These are phyloP conservation scores for Hemithea aestivaria DNA, from an alignment of 2,888 invertebrate species.

Conservation along the genomic window DNA sequence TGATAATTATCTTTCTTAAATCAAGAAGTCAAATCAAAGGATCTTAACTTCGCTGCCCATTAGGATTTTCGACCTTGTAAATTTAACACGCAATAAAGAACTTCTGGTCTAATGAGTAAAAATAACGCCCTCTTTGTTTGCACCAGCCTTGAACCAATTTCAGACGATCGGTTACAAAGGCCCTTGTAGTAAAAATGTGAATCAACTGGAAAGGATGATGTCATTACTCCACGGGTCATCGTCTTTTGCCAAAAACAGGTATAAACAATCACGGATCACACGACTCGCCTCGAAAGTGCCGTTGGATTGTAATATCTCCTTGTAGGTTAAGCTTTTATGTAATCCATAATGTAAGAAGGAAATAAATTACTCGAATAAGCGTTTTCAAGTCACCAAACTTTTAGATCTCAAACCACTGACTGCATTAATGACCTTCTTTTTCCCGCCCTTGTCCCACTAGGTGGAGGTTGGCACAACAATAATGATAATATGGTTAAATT, in stretches of 20 bases:
- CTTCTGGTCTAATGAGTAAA: slow-evolving; percentile 13
- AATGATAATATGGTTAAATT: too few species aligned
- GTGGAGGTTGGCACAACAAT: too few species aligned
- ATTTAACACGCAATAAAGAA: slow-evolving; percentile 18
- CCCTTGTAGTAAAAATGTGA: slow-evolving; percentile 24
- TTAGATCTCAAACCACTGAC: too few species aligned
- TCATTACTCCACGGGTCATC: slow-evolving; percentile 27
- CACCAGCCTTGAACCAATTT: slow-evolving; percentile 25
- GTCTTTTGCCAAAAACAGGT: slow-evolving; percentile 26
- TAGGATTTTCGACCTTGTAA: slow-evolving; percentile 13
- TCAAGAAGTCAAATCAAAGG: too few species aligned
- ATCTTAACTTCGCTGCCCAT: too few species aligned
- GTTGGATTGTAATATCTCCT: slow-evolving; percentile 5
- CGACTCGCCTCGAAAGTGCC: slow-evolving; percentile 4
- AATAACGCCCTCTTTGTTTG: slow-evolving; percentile 21
- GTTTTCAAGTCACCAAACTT: too few species aligned
- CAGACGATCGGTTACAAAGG: slow-evolving; percentile 16
- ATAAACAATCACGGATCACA: slow-evolving; percentile 10
- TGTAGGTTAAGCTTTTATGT: slow-evolving; percentile 2
- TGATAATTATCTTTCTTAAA: too few species aligned
- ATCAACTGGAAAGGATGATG: slow-evolving; percentile 26
- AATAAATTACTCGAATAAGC: too few species aligned
- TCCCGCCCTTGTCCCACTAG: too few species aligned
- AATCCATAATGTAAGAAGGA: too few species aligned
- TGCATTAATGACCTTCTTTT: too few species aligned